Conservation (phyloP, 2,113 vertebrate species). For the Ophthalmolycus amberensis region DNA sequence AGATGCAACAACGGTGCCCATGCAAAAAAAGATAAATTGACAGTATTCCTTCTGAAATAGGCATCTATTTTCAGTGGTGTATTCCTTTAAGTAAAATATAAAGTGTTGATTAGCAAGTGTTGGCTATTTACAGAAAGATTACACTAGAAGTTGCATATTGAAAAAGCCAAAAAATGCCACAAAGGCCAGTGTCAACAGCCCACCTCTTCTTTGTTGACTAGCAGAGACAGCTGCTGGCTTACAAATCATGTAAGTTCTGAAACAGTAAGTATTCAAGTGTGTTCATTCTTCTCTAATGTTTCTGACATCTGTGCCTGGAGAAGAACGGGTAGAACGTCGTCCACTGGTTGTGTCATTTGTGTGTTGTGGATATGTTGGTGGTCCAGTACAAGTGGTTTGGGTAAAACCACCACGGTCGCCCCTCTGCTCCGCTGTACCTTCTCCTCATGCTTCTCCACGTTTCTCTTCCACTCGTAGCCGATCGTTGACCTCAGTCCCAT, state of each 20-base stretch:
- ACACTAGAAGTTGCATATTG: background rate
- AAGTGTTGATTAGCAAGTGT: background rate
- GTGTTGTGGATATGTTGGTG: conserved; percentile 57
- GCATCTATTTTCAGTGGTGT: background rate
- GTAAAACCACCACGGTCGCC: conserved; percentile 1
- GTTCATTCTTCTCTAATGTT: conserved; percentile 51
- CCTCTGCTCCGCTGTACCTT: background rate
- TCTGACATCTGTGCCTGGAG: conserved; percentile 38
- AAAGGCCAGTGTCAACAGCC: conserved; percentile 41
- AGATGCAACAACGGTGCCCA: too few species aligned
- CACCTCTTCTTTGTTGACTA: conserved; percentile 47
- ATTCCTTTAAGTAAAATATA: background rate
- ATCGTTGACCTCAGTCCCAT: conserved; percentile 92
- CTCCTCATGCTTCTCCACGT: background rate
- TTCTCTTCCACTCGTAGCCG: conserved; percentile 80
- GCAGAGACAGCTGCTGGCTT: conserved; percentile 44
- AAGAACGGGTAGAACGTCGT: conserved; percentile 45
- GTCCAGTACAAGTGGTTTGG: conserved; percentile 41
- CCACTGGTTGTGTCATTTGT: conserved; percentile 46
- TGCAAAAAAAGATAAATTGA: too few species aligned
- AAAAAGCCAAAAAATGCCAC: background rate
- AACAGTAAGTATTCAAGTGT: conserved; percentile 34
- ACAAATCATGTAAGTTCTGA: conserved; percentile 21
- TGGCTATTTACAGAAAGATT: background rate
- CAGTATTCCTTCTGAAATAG: background rate